Evolutionary conservation across 1,140 invertebrate genomes (phyloP).

Genomic region (Neodiprion pinetum): DNA sequence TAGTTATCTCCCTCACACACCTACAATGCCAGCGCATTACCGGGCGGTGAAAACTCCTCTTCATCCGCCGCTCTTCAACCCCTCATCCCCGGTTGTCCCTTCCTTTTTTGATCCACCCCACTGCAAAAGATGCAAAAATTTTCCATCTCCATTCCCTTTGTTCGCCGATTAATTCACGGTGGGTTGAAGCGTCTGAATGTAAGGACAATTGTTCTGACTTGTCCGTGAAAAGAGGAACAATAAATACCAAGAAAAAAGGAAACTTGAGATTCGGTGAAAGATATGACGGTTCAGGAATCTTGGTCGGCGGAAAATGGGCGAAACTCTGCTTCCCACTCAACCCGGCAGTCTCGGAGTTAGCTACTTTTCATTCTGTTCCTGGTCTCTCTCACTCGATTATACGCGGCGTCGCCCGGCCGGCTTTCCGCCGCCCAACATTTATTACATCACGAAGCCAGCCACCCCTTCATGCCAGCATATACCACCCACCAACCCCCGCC

Average conservation of each 20-base stretch:
- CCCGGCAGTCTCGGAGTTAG: not conserved
- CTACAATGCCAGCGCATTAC: not conserved
- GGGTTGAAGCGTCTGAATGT: too few species aligned
- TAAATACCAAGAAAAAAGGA: not conserved
- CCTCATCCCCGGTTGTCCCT: not conserved
- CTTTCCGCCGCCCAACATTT: not conserved
- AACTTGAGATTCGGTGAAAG: not conserved
- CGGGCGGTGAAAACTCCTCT: not conserved
- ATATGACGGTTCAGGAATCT: not conserved
- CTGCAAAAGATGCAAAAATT: not conserved
- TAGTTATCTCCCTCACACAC: slow-evolving; percentile 6
- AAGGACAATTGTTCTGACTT: too few species aligned
- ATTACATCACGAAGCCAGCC: slow-evolving; percentile 2
- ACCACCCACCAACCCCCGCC: not conserved
- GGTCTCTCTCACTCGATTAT: slow-evolving; percentile 4
- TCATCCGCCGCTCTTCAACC: not conserved
- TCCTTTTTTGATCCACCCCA: not conserved
- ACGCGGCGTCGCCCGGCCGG: not conserved
- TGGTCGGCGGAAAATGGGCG: not conserved
- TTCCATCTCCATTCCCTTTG: too few species aligned
- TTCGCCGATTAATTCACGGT: too few species aligned
- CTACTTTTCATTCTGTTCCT: slow-evolving; percentile 2
- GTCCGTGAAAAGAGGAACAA: not conserved
- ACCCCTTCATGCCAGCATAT: not conserved
- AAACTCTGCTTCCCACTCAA: not conserved